These are phyloP conservation scores for Tetramorium parvispinum DNA, from an alignment of 1,140 invertebrate species.

Conservation along the genomic window DNA sequence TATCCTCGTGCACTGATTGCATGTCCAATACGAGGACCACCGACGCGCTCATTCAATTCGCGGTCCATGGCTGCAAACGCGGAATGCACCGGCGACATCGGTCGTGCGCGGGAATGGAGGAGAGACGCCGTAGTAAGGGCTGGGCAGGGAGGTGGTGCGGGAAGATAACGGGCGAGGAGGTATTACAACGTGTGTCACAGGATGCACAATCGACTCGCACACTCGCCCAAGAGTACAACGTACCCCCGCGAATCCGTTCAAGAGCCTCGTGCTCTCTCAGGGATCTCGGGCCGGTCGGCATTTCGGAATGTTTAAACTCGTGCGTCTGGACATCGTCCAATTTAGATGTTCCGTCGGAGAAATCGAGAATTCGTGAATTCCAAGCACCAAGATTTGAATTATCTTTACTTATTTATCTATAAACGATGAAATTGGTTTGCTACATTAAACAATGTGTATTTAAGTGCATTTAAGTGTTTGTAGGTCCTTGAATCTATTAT, in stretches of 20 bases:
- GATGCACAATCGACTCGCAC: slow-evolving; percentile 55
- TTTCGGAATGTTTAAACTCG: slow-evolving; percentile 24
- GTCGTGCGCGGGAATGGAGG: slow-evolving; percentile 22
- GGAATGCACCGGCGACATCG: slow-evolving; percentile 49
- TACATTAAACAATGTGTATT: background rate
- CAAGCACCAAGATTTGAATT: background rate
- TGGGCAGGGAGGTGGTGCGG: slow-evolving; percentile 10
- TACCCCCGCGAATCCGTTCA: background rate
- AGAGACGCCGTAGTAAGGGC: slow-evolving; percentile 2
- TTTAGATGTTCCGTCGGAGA: background rate
- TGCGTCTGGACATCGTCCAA: background rate
- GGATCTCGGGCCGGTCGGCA: background rate
- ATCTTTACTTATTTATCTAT: background rate
- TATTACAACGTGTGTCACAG: slow-evolving; percentile 70
- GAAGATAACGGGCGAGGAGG: slow-evolving; percentile 65
- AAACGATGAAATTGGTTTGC: background rate
- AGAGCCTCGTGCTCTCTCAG: background rate
- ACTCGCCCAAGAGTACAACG: background rate
- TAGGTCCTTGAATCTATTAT: background rate
- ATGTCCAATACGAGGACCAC: slow-evolving; percentile 71
- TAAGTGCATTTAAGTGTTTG: background rate
- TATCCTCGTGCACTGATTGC: slow-evolving; percentile 71
- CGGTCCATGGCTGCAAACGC: slow-evolving; percentile 34
- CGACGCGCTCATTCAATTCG: slow-evolving; percentile 71
- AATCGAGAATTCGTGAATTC: background rate